Evolutionary conservation across 2,113 vertebrate species (phyloP), one percentile per base, ranked within the genome.

Genomic region (Brachyhypopomus occidentalis): DNA sequence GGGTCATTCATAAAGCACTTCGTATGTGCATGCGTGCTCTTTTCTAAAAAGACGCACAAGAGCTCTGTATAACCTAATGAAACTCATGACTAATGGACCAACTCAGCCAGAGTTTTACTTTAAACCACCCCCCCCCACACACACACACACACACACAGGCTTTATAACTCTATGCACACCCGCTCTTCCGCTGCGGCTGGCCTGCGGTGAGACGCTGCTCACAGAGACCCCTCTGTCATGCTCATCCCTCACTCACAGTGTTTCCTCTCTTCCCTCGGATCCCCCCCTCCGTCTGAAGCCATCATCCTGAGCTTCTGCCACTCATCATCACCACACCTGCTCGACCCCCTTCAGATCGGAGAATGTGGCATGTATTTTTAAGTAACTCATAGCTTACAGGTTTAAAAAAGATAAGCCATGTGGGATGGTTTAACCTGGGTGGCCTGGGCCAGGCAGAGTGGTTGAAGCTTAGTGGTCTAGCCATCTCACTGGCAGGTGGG

Each of bases 171-270:
- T 64, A 19, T 36, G 80, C 85, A 86, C 63, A 55, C 75, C 41
- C 87, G 45, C 20, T 84, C 86, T 91, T 90, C 90, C 88, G 83
- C 55, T 90, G 88, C 81, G 83, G 85, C 79, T 80, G 72, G 84
- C 80, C 11, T 64, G 88, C 62, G 77, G 16, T 3, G 25, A 64
- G 77, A 78, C 60, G 23, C 59, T 34, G 58, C 25, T 78, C 58
- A 77, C 81, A 82, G 74, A 83, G 70, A 78, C 48, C 16, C 70
- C 88, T 90, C 86, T 90, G 88, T 91, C 86, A 34, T 22, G 20
- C 63, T 87, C 64, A 62, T 79, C 82, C 70, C 87, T 89, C 85
- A 62, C 22, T 84, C 27, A 81, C 85, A 83, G 86, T 84, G 84
- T 80, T 87, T 85, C 72, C 86, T 89, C 86, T 79, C 36, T 62